Evolutionary conservation across 2,888 invertebrate species (phyloP).

Genomic region (Autographa gamma): DNA sequence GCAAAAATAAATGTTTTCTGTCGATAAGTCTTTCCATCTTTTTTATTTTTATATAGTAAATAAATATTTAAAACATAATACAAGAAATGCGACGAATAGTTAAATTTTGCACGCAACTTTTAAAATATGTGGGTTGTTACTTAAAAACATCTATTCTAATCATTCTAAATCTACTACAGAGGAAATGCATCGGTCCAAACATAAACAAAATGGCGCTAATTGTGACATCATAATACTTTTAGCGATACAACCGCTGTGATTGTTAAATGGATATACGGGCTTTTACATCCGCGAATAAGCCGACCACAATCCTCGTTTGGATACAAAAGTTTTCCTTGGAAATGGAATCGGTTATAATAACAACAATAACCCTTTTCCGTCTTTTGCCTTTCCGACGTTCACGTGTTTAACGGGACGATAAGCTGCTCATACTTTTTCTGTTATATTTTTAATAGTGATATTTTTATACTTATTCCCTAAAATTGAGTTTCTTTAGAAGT

Average conservation of each 20-base stretch:
- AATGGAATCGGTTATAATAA: background rate
- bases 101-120: background rate
- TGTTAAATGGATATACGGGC: constrained; percentile 1
- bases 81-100: background rate
- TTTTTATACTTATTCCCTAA: no score
- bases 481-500: no score
- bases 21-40: no score
- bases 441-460: background rate
- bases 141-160: background rate
- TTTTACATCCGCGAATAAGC: background rate
- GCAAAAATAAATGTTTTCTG: no score
- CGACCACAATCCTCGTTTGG: background rate
- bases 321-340: background rate
- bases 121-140: background rate
- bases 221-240: background rate
- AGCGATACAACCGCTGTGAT: background rate
- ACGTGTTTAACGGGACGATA: constrained; percentile 3
- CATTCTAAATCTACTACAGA: background rate
- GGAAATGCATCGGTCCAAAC: background rate
- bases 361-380: constrained; percentile 9
- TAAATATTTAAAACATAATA: no score
- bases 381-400: constrained; percentile 4
- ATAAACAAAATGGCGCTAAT: background rate
- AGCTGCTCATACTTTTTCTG: background rate
- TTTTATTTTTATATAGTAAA: no score